These are phyloP conservation scores for Autographa gamma DNA, from an alignment of 2,888 invertebrate species.

Conservation along the genomic window DNA sequence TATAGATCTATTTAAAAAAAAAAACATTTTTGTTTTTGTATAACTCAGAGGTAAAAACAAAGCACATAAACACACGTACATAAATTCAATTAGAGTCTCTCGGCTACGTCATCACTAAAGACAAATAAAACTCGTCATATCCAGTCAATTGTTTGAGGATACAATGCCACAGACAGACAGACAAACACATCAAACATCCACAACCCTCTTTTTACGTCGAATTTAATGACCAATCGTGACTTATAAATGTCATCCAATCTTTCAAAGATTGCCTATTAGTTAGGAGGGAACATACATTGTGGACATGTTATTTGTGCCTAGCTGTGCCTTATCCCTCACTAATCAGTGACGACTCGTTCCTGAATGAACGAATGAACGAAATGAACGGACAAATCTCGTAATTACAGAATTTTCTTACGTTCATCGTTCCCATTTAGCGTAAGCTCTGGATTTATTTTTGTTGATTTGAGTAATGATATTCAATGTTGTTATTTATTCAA, in stretches of 20 bases:
- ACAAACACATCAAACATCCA: background rate
- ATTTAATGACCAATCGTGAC: constrained; percentile 46
- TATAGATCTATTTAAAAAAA: too few relatives aligned
- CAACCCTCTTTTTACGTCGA: too few relatives aligned
- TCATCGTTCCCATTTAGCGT: constrained; percentile 26
- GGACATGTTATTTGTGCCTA: constrained; percentile 58
- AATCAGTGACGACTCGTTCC: constrained; percentile 55
- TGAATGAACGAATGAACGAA: constrained; percentile 51
- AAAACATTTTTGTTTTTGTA: too few relatives aligned
- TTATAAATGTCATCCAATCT: constrained; percentile 68
- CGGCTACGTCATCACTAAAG: too few relatives aligned
- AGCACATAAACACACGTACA: too few relatives aligned
- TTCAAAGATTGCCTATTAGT: constrained; percentile 75
- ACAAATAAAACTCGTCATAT: too few relatives aligned
- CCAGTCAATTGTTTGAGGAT: too few relatives aligned
- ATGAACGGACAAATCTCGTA: constrained; percentile 57
- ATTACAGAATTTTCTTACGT: constrained; percentile 47
- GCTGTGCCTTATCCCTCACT: constrained; percentile 62
- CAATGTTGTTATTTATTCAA: constrained; percentile 39
- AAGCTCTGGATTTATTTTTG: constrained; percentile 29
- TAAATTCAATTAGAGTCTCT: too few relatives aligned
- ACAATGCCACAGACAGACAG: too few relatives aligned
- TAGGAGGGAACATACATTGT: constrained; percentile 62
- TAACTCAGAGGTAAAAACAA: too few relatives aligned
- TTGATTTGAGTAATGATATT: constrained; percentile 1